Percentiles rank a stretch among this genome's conserved stretches.
Evolutionary conservation across 2,113 vertebrate genomes (phyloP).

Genomic region (Rhinoptilus africanus): DNA sequence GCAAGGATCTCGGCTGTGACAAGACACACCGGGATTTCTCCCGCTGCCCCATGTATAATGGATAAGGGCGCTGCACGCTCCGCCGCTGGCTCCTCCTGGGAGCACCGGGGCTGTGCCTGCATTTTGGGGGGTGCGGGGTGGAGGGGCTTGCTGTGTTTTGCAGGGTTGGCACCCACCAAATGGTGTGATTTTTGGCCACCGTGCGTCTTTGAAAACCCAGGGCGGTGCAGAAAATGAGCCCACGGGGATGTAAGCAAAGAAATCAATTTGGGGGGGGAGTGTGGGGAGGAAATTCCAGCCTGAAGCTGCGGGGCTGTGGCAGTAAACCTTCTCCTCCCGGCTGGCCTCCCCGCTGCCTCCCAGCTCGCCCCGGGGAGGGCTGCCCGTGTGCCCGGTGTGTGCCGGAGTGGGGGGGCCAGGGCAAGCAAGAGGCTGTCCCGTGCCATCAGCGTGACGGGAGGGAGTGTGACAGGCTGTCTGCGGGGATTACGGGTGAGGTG

Average conservation of each 20-base stretch:
- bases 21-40: background rate
- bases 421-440: background rate
- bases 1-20: conserved; percentile 11
- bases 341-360: background rate
- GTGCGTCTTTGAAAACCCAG: background rate
- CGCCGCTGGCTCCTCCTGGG: rapidly evolving
- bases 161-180: background rate
- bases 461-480: background rate
- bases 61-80: background rate
- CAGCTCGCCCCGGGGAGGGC: background rate
- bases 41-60: background rate
- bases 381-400: rapidly evolving
- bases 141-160: background rate
- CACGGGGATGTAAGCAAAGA: background rate
- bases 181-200: background rate
- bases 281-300: background rate
- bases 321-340: background rate
- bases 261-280: background rate
- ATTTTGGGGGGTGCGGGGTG: background rate
- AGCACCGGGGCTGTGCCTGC: background rate
- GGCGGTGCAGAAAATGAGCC: background rate
- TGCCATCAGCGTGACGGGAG: background rate
- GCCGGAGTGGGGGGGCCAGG: background rate
- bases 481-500: background rate
- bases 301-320: background rate